Conservation (phyloP, 2,113 vertebrate species). For the Oncorhynchus gorbuscha region DNA sequence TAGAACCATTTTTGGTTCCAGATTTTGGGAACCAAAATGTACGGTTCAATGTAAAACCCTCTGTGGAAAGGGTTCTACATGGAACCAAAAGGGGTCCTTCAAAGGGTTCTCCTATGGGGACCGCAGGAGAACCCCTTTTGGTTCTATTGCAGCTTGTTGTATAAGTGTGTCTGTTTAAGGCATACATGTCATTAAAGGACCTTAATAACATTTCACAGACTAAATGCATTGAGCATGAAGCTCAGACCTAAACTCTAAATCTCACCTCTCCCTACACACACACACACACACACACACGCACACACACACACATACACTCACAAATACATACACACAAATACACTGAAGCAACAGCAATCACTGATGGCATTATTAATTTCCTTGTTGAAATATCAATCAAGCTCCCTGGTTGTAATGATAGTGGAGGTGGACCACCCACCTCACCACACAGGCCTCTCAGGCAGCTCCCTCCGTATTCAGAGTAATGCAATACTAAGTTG, state of each 20-base stretch:
- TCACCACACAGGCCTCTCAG: conserved; percentile 43
- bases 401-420: conserved; percentile 76
- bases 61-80: no score
- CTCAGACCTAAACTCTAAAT: conserved; percentile 29
- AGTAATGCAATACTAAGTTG: conserved; percentile 82
- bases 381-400: conserved; percentile 87
- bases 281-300: no score
- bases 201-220: no score
- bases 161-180: neutral
- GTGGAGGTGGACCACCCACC: conserved; percentile 88
- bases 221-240: conserved; percentile 5
- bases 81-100: no score
- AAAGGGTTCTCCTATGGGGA: no score
- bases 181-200: no score
- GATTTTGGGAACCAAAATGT: no score
- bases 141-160: no score
- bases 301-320: neutral
- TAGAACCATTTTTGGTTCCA: no score
- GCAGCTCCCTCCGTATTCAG: conserved; percentile 68
- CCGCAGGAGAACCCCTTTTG: no score
- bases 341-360: conserved; percentile 50
- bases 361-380: conserved; percentile 82
- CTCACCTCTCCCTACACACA: no score
- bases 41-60: no score
- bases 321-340: conserved; percentile 15